Base-by-base conservation (phyloP, 2,113 vertebrate species). In the Burhinus bistriatus region DNA sequence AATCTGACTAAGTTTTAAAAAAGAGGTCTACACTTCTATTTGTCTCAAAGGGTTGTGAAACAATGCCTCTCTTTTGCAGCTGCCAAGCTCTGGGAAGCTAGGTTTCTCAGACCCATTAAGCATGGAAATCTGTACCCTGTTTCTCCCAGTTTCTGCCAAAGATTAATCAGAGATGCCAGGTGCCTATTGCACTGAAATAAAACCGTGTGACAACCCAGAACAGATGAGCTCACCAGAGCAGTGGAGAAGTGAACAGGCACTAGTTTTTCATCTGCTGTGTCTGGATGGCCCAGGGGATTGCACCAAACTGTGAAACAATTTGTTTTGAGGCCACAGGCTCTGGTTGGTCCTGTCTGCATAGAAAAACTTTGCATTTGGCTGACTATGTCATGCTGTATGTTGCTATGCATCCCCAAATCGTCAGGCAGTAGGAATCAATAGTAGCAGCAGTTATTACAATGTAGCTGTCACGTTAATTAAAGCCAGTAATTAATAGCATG, bases 51-150 rank as follows among this genome's bases (percentile, higher is more conserved):
- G 12, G 12, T 26, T 87, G 22, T 66, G 44, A 82, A 95, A 96
- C 93, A 95, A 87, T 83, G 83, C 10, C 7, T 52, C 47, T 36
- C 21, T 87, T 96, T 90, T 89, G 66, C 62, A 69, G 62, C 73
- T 96, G 96, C 95, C 96, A 95, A 80, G 30, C 52, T 62, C 88
- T 95, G 83, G 34, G 51, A 93, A 87, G 38, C 64, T 70, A 73
- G 45, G 7, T 40, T 90, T 85, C 42, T 23, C 55, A 87, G 89
- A 68, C 21, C 72, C 71, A 72, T 80, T 89, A 91, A 87, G 23
- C 81, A 45, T 4, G 82, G 47, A 87, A 84, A 18, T 34, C 40
- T 64, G 38, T 93, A 84, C 81, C 77, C 61, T 82, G 69, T 71
- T 87, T 76, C 55, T 83, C 66, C 62, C 18, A 78, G 16, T 61